A percentile compares a stretch with the other conserved stretches of the same genome.
These are phyloP conservation scores for Sarcophilus harrisii DNA, from an alignment of 2,797 vertebrate genomes.

Conservation along the genomic window DNA sequence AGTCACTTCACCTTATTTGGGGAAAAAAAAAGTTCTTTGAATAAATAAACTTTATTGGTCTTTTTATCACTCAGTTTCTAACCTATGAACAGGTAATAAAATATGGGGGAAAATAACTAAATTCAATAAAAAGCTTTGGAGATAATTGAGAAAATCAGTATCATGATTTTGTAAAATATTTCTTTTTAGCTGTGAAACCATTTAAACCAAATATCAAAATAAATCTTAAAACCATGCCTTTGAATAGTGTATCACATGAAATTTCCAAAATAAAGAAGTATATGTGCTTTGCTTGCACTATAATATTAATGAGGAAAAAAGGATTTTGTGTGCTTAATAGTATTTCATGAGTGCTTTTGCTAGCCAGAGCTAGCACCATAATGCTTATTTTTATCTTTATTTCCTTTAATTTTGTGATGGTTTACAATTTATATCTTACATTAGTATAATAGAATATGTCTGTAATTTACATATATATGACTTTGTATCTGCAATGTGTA, in stretches of 20 bases:
- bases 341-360: neutral
- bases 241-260: neutral
- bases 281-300: neutral
- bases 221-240: neutral
- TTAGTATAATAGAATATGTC: neutral
- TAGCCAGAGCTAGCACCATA: neutral
- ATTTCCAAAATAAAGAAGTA: neutral
- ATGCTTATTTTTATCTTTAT: neutral
- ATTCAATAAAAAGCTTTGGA: neutral
- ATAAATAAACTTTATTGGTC: neutral
- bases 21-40: neutral
- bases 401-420: neutral
- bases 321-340: neutral
- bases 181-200: neutral
- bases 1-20: neutral
- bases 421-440: neutral
- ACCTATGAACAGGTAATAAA: neutral
- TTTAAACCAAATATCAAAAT: neutral
- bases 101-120: neutral
- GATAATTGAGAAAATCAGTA: neutral
- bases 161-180: neutral
- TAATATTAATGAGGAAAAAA: neutral
- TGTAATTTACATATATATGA: neutral
- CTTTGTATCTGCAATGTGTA: neutral
- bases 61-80: neutral